Evolutionary conservation across 2,888 invertebrate genomes (phyloP), one percentile per base, ranked within the genome.

Genomic region (Drosophila mulleri): DNA sequence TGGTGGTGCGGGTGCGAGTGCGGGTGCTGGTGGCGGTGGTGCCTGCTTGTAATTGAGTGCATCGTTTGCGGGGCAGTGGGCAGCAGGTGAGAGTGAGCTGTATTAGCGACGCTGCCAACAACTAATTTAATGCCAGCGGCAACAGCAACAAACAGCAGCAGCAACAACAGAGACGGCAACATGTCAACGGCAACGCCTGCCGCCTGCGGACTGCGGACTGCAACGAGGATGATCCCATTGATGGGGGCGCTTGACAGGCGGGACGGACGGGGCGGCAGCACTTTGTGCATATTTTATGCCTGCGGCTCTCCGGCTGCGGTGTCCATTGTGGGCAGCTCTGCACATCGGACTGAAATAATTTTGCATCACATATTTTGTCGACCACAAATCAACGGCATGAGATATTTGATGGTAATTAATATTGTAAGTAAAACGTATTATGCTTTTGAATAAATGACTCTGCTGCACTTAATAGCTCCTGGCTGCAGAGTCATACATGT

Each of bases 81-180:
- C 39, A 44, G 57, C 50, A 39, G 75, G 64, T 50, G 59, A 60
- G 60, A 73, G 69, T 71, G 72, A 66, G 67, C 66, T 86, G 86
- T 80, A 86, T 82, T 85, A 82, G 88, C 88, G 69, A 75, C 75
- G 79, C 80, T 80, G 85, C 88, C 82, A 89, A 89, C 89, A 86
- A 88, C 89, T 89, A 88, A 89, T 85, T 85, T 89, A 89, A 76
- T 87, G 88, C 89, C 78, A 82, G 75, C 75, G 75, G 88, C 83
- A 80, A 72, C 75, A 80, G 63, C 42, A 18, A 18, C 11, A 67
- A 32, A 45, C 42, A 32, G 53, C 72, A 61, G 57, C 67, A 72
- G 53, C 86, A 73, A 61, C 83, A 70, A 70, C 74, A 64, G 69
- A 80, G 83, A 77, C 79, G 82, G 84, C 89, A 84, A 87, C 88